Percentiles rank a stretch among this genome's conserved stretches.
phyloP scores from a whole-genome alignment of 2,888 invertebrate genomes.

The Pogonocherus hispidulus region DNA sequence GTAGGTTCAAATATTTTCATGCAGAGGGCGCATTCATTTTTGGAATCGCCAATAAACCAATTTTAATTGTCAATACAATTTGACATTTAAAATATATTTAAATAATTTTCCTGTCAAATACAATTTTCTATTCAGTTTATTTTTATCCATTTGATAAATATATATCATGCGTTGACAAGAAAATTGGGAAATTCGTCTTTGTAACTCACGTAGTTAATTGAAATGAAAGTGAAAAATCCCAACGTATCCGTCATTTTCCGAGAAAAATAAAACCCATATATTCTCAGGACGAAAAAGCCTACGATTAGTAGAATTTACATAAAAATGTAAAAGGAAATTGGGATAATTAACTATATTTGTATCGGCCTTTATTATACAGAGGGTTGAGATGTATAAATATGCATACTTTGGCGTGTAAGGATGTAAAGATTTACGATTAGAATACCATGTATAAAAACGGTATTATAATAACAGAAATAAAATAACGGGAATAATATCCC shows the following conservation, averaged over 20 bases:
- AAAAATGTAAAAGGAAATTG: constrained; percentile 45
- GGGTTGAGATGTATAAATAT: constrained; percentile 37
- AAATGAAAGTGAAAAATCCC: background rate
- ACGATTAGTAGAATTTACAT: constrained; percentile 37
- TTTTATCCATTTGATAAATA: too few species aligned
- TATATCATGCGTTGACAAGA: too few species aligned
- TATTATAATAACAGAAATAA: constrained; percentile 50
- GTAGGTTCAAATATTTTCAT: too few species aligned
- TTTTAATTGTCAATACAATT: too few species aligned
- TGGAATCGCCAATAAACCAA: too few species aligned
- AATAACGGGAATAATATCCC: constrained; percentile 50
- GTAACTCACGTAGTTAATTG: background rate
- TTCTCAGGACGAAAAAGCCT: background rate
- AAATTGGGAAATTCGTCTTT: background rate
- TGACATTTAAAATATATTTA: too few species aligned
- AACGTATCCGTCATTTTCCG: background rate
- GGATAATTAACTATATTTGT: constrained; percentile 43
- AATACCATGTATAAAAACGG: constrained; percentile 44
- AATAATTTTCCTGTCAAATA: too few species aligned
- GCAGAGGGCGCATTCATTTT: too few species aligned
- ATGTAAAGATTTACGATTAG: constrained; percentile 48
- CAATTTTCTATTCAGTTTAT: too few species aligned
- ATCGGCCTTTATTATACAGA: constrained; percentile 38
- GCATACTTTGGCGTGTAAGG: constrained; percentile 48
- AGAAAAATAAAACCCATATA: constrained; percentile 8